Conservation (phyloP, 2,113 vertebrate genomes). For the Macrotus californicus region DNA sequence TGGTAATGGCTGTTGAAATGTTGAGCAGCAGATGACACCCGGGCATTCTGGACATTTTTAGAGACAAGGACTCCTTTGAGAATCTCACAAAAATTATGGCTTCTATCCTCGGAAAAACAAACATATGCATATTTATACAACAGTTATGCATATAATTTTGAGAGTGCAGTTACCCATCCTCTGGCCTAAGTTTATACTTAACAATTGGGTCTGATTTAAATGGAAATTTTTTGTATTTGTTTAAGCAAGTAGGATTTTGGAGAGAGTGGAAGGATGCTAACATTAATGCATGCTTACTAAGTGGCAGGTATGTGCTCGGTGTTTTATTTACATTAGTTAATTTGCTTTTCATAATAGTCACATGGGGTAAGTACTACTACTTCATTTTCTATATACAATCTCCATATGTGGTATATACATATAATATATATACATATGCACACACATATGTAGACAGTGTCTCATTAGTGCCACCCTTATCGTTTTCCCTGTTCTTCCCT, state of each 20-base stretch:
- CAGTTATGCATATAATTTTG: neutral
- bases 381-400: neutral
- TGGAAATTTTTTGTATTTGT: neutral
- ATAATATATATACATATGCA: neutral
- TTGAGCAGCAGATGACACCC: neutral
- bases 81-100: neutral
- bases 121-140: neutral
- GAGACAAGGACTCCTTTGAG: neutral
- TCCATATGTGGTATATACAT: neutral
- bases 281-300: neutral
- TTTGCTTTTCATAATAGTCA: neutral
- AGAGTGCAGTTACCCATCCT: neutral
- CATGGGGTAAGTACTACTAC: neutral
- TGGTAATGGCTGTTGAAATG: neutral
- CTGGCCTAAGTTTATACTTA: neutral
- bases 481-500: neutral
- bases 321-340: neutral
- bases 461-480: neutral
- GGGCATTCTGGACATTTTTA: neutral
- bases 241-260: neutral
- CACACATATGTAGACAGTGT: neutral
- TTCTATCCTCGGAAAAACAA: neutral
- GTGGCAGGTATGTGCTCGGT: neutral
- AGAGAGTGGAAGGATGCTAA: neutral
- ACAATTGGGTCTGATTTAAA: neutral